phyloP scores from a whole-genome alignment of 2,888 invertebrate species.

The Blastobasis adustella region DNA sequence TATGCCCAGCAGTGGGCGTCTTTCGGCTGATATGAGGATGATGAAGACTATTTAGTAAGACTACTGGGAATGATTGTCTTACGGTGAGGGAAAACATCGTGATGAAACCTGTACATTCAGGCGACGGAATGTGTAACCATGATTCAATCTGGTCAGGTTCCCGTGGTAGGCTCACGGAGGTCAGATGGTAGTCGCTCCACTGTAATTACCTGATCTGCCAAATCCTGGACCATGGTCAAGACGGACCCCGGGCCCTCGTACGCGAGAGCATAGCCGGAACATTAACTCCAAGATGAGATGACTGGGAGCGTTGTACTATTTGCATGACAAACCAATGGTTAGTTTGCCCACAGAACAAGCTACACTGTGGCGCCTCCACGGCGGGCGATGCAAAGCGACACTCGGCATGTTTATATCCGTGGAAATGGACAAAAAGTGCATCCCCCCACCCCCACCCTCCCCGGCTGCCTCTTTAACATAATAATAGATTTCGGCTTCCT shows the following conservation, averaged over 20 bases:
- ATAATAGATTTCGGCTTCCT: slow-evolving; percentile 55
- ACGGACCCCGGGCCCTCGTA: neutral
- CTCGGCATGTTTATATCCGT: slow-evolving; percentile 52
- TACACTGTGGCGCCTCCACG: slow-evolving; percentile 19
- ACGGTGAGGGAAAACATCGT: no score
- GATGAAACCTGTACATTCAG: no score
- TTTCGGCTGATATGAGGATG: no score
- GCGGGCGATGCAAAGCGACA: slow-evolving; percentile 35
- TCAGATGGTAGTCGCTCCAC: neutral
- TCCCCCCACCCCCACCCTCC: slow-evolving; percentile 29
- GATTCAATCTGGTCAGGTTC: no score
- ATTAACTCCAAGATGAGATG: neutral
- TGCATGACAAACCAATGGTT: neutral
- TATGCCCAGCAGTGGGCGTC: no score
- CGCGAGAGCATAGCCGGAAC: neutral
- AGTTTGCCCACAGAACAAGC: neutral
- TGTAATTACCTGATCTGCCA: slow-evolving; percentile 8
- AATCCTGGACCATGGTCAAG: neutral
- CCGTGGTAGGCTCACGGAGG: no score
- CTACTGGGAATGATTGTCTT: no score
- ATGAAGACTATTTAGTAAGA: no score
- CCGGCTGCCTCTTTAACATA: slow-evolving; percentile 56
- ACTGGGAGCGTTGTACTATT: slow-evolving; percentile 1
- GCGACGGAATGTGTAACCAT: no score
- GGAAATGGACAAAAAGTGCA: slow-evolving; percentile 51